Evolutionary conservation across 1,140 invertebrate genomes (phyloP).

Genomic region (Drosophila lacteicornis): DNA sequence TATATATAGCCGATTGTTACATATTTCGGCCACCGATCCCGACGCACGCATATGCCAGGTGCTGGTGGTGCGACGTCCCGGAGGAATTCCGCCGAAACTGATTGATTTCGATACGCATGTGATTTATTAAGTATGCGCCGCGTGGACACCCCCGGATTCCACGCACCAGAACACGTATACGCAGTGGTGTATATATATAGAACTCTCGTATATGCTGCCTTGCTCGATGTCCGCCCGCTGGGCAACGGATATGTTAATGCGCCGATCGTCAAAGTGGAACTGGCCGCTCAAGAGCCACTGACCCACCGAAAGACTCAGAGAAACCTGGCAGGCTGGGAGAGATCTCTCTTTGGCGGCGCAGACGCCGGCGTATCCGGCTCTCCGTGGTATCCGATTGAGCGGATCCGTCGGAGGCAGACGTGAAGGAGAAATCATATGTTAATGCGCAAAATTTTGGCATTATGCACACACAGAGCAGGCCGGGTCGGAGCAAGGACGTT

Average conservation of each 20-base stretch:
- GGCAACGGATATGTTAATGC: constrained; percentile 83
- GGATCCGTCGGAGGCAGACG: constrained; percentile 22
- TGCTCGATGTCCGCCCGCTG: constrained; percentile 50
- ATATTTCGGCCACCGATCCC: constrained; percentile 16
- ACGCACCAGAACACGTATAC: constrained; percentile 59
- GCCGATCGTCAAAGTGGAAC: constrained; percentile 81
- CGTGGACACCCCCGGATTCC: constrained; percentile 40
- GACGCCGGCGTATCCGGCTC: constrained; percentile 30
- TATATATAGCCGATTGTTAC: constrained; percentile 66
- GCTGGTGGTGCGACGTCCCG: constrained; percentile 5
- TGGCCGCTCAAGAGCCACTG: constrained; percentile 42
- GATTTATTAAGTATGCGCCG: constrained; percentile 70
- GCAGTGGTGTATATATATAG: constrained; percentile 56
- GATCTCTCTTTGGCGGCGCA: constrained; percentile 37
- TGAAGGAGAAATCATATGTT: constrained; percentile 71
- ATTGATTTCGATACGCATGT: constrained; percentile 58
- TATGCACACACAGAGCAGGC: constrained; percentile 39
- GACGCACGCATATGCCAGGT: constrained; percentile 13
- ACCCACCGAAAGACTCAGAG: constrained; percentile 20
- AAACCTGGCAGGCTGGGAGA: constrained; percentile 4
- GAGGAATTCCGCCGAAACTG: constrained; percentile 42
- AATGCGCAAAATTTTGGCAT: constrained; percentile 75
- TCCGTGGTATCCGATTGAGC: constrained; percentile 11
- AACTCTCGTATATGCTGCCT: constrained; percentile 34
- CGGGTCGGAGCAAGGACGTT: constrained; percentile 36